These are phyloP conservation scores for Lanius collurio DNA, from an alignment of 2,113 vertebrate species.

Conservation along the genomic window DNA sequence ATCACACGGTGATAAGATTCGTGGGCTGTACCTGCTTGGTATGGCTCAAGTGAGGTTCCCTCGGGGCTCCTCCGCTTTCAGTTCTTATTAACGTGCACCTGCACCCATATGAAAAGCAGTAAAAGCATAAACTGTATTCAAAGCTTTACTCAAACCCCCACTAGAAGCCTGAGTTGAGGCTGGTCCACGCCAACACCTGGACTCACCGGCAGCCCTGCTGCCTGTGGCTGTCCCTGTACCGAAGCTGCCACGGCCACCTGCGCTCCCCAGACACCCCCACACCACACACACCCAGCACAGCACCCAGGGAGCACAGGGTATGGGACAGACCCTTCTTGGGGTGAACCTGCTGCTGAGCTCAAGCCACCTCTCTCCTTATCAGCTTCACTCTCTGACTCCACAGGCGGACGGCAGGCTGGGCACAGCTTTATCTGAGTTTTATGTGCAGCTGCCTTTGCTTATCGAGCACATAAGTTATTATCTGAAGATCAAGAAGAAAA, in stretches of 20 bases:
- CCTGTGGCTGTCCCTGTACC: neutral
- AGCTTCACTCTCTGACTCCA: neutral
- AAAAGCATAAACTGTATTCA: conserved; percentile 11
- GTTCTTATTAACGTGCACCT: conserved; percentile 59
- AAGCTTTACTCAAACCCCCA: conserved; percentile 4
- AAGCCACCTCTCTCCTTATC: neutral
- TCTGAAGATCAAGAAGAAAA: neutral
- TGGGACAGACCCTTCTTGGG: accelerated
- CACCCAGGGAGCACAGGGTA: accelerated
- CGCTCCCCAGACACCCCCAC: accelerated
- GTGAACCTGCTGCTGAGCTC: neutral
- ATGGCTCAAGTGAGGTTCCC: conserved; percentile 29
- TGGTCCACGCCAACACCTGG: neutral
- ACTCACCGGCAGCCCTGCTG: accelerated
- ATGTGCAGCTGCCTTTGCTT: neutral
- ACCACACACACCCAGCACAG: accelerated
- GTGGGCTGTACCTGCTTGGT: conserved; percentile 41
- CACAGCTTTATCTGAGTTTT: neutral
- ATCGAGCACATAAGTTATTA: neutral
- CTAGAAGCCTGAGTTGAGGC: neutral
- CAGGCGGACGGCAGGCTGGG: neutral
- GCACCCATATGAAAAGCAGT: conserved; percentile 46
- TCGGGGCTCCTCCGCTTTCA: neutral
- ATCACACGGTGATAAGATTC: neutral
- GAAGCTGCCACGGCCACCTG: accelerated